Conservation (phyloP, 2,888 invertebrate genomes). For the Synergus itoensis region DNA sequence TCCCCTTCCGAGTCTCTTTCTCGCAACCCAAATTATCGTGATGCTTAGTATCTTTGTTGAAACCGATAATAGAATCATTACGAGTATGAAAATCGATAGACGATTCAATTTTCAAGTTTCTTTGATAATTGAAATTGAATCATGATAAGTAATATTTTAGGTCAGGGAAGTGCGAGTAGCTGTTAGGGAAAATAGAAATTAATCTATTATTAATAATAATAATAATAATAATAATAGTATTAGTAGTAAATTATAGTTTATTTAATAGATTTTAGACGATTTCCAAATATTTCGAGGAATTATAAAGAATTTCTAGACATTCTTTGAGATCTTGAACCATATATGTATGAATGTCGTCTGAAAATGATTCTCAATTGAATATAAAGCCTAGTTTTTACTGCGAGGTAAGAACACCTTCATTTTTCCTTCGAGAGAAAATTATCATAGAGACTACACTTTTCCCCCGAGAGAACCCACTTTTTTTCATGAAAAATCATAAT, state of each 20-base stretch:
- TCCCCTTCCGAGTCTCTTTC: constrained; percentile 8
- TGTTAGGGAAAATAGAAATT: too few species aligned
- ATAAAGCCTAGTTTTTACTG: not conserved
- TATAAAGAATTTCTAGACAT: too few species aligned
- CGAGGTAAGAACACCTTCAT: not conserved
- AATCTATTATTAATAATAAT: too few species aligned
- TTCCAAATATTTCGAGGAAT: too few species aligned
- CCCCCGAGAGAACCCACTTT: not conserved
- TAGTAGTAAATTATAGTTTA: too few species aligned
- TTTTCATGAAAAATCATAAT: constrained; percentile 23
- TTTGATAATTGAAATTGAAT: not conserved
- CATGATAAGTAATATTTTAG: too few species aligned
- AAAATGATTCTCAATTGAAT: not conserved
- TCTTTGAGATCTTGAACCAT: too few species aligned
- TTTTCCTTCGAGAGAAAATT: constrained; percentile 6
- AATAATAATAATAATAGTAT: too few species aligned
- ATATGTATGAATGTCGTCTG: too few species aligned
- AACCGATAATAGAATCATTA: not conserved
- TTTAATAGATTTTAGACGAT: too few species aligned
- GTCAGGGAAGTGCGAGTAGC: too few species aligned
- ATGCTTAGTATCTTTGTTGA: not conserved
- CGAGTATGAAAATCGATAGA: not conserved
- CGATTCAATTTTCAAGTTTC: too few species aligned
- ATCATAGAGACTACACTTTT: constrained; percentile 7
- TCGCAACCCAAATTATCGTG: not conserved